Base-by-base conservation (phyloP, 2,113 vertebrate genomes). In the Cynopterus brachyotis region DNA sequence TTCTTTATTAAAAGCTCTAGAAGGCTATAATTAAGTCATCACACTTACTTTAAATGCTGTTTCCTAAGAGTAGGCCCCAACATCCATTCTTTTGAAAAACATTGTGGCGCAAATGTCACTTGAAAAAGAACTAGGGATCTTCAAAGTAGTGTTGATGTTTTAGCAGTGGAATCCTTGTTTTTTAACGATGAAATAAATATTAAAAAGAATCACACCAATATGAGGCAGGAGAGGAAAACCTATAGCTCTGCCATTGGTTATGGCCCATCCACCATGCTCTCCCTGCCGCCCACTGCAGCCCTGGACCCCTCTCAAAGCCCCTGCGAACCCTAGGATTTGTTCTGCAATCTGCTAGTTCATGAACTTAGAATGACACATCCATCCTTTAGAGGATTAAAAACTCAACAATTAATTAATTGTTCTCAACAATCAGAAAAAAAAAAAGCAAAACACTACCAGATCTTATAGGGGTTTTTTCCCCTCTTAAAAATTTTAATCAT, bases 331-430 rank as follows among this genome's bases (percentile, higher is more conserved):
- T 50, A 17, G 13, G 9, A 47, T 32, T 57, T 12, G 7, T 57
- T 73, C 6, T 64, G 35, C 69, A 86, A 80, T 81, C 28, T 88
- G 19, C 11, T 81, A 2, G 35, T 80, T 91, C 55, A 64, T 35
- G 53, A 59, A 37, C 7, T 45, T 12, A 94, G n/a, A 82, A 47
- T n/a, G 5, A 16, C 50, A 50, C 8, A 62, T 37, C 28, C 37
- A 67, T 79, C 19, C 17, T 94, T 86, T 50, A 87, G 4, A 72
- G 28, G 80, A 80, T 10, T 50, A 50, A 84, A 79, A 42, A 57
- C 2, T 85, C 59, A 37, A 62, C 8, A 79, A 76, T 86, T 73
- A 57, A 64, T 32, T 50, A 50, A 50, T 50, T 32, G 1, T 81
- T 81, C 40, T 81, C 59, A 45, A 62, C 4, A 79, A 57, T 28